phyloP scores from a whole-genome alignment of 2,113 vertebrate genomes.

The Ranitomeya variabilis region DNA sequence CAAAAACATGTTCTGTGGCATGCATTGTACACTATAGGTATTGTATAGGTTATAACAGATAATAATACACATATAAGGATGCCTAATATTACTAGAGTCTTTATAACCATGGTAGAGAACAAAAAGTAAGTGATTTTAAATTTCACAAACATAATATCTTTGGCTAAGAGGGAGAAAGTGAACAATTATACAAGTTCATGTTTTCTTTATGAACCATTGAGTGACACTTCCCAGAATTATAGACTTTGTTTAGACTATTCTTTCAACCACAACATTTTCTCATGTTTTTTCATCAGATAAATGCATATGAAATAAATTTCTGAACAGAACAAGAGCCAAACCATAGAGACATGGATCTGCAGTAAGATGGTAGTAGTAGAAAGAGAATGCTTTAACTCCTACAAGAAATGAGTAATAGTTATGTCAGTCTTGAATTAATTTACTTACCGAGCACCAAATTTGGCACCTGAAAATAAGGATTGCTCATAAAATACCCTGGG shows the following conservation, averaged over 20 bases:
- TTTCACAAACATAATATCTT: not conserved
- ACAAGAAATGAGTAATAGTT: conserved; percentile 24
- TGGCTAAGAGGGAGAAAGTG: conserved; percentile 26
- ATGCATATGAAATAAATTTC: conserved; percentile 42
- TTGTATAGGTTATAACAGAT: not conserved
- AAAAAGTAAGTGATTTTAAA: not conserved
- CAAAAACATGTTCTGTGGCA: not conserved
- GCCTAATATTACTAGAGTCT: not conserved
- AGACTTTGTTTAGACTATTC: conserved; percentile 62
- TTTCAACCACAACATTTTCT: conserved; percentile 59
- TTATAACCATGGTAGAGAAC: not conserved
- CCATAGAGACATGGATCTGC: not conserved
- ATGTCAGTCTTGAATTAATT: not conserved
- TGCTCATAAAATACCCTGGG: not conserved
- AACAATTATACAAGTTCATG: conserved; percentile 53
- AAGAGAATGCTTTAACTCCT: not conserved
- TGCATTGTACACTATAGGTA: not conserved
- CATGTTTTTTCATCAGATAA: conserved; percentile 44
- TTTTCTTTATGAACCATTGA: conserved; percentile 65
- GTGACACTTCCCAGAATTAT: conserved; percentile 72
- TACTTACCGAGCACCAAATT: not conserved
- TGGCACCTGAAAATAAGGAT: not conserved
- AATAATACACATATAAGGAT: not conserved
- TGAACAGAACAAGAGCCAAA: conserved; percentile 31
- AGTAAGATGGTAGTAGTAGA: not conserved